Evolutionary conservation across 2,113 vertebrate species (phyloP), one percentile per base, ranked within the genome.

Genomic region (Xenus cinereus): DNA sequence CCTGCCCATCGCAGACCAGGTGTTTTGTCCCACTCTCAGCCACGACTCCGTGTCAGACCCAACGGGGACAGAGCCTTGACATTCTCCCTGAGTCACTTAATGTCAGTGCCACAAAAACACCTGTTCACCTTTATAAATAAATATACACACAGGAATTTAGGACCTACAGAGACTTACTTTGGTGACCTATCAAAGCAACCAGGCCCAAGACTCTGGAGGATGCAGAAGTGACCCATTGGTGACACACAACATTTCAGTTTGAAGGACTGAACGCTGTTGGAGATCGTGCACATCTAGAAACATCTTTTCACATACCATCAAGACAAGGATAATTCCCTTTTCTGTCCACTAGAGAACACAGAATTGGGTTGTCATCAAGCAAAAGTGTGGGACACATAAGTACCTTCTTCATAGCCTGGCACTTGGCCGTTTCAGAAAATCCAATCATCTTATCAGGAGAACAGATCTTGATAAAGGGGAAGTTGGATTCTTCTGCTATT

Each of bases 401-500:
- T 97, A 99, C 99, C 98, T 99, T 99, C 95, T 99, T 99, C 96
- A 99, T 99, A 79, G 99, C 99, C 97, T 99, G 99, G 93, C 99
- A 99, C 94, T 99, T 99, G 94, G 99, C 99, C 8, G 98, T 99
- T 97, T 99, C 99, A 5, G 99, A 99, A 97, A 99, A 98, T 63
- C 99, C 99, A 8, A 99, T 99, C 99, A 99, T 99, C 97, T 99
- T 99, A 96, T 99, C 99, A 4, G 99, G 99, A 90, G 99, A 99
- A 93, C 99, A 99, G 97, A 99, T 99, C 98, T 99, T 99, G 98
- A 99, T 99, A 75, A 99, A 99, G n/a, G 99, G 99, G 91, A 99
- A 99, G 96, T 99, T 98, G 76, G 99, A 99, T 14, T 99, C 98
- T 96, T 99, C 99, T 3, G 99, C 98, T 90, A 99, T 99, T 96